Evolutionary conservation across 2,797 vertebrate species (phyloP).

Genomic region (Valencia hispanica): DNA sequence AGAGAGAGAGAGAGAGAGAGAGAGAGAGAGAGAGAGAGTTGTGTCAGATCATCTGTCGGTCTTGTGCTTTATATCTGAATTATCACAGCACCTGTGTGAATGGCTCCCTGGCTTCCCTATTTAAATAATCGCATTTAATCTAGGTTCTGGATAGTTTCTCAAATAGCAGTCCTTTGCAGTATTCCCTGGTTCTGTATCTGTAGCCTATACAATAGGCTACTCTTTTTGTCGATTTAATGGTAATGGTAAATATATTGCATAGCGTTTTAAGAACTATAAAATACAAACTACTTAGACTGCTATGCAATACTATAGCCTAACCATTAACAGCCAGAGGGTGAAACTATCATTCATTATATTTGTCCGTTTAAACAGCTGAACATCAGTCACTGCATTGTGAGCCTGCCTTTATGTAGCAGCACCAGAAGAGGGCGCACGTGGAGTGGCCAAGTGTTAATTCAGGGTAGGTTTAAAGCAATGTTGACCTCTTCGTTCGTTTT

Average conservation of each 20-base stretch:
- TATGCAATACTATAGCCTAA: not conserved
- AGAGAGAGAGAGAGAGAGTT: slow-evolving; percentile 10
- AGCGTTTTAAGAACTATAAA: not conserved
- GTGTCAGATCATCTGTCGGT: slow-evolving; percentile 42
- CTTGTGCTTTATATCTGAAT: not conserved
- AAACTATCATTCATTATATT: not conserved
- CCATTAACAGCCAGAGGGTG: not conserved
- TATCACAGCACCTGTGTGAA: not conserved
- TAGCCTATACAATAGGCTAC: not conserved
- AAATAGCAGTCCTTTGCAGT: not conserved
- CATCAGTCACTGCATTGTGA: not conserved
- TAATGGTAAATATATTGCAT: not conserved
- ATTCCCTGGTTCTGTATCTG: not conserved
- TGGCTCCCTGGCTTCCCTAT: too few relatives aligned
- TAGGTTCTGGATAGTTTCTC: not conserved
- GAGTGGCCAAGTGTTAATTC: not conserved
- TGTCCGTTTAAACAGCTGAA: not conserved
- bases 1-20: slow-evolving; percentile 12
- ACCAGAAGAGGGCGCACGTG: not conserved
- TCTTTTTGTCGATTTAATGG: not conserved
- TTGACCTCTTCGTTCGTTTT: not conserved
- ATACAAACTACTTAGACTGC: not conserved
- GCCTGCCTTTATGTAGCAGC: not conserved
- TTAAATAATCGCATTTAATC: too few relatives aligned
- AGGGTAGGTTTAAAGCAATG: too few relatives aligned